These are phyloP conservation scores for Acyrthosiphon pisum DNA, from an alignment of 1,140 invertebrate species.

Conservation along the genomic window DNA sequence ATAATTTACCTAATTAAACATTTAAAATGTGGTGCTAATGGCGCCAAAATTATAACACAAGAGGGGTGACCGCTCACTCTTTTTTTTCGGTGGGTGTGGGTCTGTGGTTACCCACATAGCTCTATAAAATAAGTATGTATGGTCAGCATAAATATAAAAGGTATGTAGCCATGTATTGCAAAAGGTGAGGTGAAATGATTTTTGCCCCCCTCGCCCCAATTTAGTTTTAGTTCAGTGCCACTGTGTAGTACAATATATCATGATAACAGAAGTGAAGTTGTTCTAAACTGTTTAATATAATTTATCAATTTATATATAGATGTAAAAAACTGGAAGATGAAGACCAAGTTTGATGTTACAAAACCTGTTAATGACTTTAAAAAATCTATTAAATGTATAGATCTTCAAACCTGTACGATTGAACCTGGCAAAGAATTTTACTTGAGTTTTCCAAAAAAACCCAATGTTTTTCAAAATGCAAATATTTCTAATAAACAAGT, in stretches of 20 bases:
- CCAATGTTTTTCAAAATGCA: background rate
- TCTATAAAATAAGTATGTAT: too few relatives aligned
- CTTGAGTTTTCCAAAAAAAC: background rate
- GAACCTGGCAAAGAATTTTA: background rate
- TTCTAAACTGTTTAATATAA: background rate
- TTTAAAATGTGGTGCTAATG: background rate
- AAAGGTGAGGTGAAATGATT: too few relatives aligned
- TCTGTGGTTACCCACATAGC: too few relatives aligned
- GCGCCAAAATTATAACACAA: too few relatives aligned
- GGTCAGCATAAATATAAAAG: too few relatives aligned
- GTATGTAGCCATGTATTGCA: too few relatives aligned
- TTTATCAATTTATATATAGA: background rate
- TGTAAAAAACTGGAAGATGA: slow-evolving; percentile 26
- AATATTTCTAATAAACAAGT: background rate
- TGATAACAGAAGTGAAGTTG: background rate
- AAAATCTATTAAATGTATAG: slow-evolving; percentile 44
- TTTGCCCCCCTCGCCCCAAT: too few relatives aligned
- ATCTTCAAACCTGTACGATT: slow-evolving; percentile 16
- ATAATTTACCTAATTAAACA: background rate
- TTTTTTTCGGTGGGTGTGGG: too few relatives aligned
- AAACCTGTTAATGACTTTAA: background rate
- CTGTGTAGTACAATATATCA: too few relatives aligned
- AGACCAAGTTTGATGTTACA: background rate
- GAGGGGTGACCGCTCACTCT: too few relatives aligned
- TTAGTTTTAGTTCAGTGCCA: too few relatives aligned